These are phyloP conservation scores for Eptesicus fuscus DNA, from an alignment of 2,113 vertebrate genomes.

Conservation along the genomic window DNA sequence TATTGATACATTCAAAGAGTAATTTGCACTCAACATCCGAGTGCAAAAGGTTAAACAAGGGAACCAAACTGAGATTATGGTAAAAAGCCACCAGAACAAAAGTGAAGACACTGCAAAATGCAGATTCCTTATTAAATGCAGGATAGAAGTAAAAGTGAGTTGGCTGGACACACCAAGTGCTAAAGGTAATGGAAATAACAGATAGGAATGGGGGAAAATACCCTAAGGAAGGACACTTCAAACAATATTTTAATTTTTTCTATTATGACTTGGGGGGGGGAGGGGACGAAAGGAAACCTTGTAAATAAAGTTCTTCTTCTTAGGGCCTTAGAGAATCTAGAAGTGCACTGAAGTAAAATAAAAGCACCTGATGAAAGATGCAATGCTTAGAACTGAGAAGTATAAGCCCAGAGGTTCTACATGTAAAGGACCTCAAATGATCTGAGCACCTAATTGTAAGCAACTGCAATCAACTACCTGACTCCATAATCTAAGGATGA, in stretches of 20 bases:
- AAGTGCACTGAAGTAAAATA: not conserved
- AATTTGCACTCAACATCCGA: no score
- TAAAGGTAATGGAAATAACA: not conserved
- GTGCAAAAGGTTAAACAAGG: no score
- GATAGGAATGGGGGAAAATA: not conserved
- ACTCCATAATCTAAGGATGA: not conserved
- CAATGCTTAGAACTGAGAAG: not conserved
- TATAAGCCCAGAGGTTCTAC: not conserved
- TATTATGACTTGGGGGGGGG: not conserved
- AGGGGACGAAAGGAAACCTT: not conserved
- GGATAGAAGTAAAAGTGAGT: not conserved
- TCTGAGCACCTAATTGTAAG: not conserved
- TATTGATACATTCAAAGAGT: no score
- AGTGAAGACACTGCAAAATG: constrained; percentile 17
- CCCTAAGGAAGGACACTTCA: not conserved
- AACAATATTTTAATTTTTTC: constrained; percentile 1
- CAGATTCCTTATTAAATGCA: not conserved
- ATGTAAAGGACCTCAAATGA: not conserved
- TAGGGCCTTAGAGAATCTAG: not conserved
- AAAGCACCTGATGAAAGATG: not conserved
- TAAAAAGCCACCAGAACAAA: constrained; percentile 29
- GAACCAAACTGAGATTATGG: not conserved
- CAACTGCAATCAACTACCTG: not conserved
- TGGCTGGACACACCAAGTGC: not conserved
- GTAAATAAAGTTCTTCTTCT: not conserved